phyloP scores from a whole-genome alignment of 92 coral and sea anemone species.

The Virgularia gustaviana region DNA sequence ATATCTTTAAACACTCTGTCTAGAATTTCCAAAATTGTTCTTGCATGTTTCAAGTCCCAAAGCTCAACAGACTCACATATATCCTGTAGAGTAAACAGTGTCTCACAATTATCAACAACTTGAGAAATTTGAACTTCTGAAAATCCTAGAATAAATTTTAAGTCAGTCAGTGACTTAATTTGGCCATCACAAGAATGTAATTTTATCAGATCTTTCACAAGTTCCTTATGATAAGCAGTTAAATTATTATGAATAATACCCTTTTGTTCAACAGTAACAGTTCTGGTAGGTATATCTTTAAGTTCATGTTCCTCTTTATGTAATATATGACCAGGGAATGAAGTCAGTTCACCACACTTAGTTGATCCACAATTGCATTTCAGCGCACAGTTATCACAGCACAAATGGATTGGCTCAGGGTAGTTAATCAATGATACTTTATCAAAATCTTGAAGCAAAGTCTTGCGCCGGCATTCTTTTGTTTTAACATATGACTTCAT shows the following conservation, averaged over 20 bases:
- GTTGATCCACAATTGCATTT: slow-evolving; percentile 8
- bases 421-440: neutral
- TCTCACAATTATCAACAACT: slow-evolving; percentile 3
- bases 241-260: too few relatives aligned
- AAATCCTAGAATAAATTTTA: slow-evolving; percentile 24
- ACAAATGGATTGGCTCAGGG: neutral
- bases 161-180: neutral
- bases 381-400: slow-evolving; percentile 30
- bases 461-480: slow-evolving; percentile 39
- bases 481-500: slow-evolving; percentile 51
- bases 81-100: slow-evolving; percentile 21
- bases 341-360: neutral
- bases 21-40: slow-evolving; percentile 8
- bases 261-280: slow-evolving; percentile 12
- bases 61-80: slow-evolving; percentile 27
- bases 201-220: slow-evolving; percentile 28
- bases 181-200: slow-evolving; percentile 24
- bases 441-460: slow-evolving; percentile 45
- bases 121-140: slow-evolving; percentile 26
- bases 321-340: neutral
- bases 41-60: slow-evolving; percentile 36
- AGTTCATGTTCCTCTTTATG: slow-evolving; percentile 11
- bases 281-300: slow-evolving; percentile 14
- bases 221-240: slow-evolving; percentile 31
- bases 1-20: slow-evolving; percentile 14